Base-by-base conservation (phyloP, 2,797 vertebrate genomes). In the Channallabes apus region DNA sequence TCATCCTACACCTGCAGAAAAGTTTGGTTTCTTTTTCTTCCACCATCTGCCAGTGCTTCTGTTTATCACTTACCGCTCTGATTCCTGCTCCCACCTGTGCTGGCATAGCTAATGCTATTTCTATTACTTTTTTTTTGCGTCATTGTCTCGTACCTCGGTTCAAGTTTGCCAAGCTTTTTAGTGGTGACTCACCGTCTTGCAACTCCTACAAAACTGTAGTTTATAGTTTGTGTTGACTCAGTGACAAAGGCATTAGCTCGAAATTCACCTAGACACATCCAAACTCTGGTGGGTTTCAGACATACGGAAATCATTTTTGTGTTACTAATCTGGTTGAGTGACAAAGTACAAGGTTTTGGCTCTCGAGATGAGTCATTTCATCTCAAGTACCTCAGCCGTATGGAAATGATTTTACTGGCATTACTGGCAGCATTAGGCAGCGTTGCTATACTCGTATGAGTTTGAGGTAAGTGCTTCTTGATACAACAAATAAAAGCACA, bases 141-240 rank as follows among this genome's bases (percentile, higher is more conserved):
- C 54, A 80, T 64, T 62, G 67, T 64, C 62, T 77, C 17, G 17
- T 75, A 41, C 71, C 69, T 68, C 79, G 41, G n/a, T 76, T 80
- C n/a, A 27, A 35, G 46, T 75, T n/a, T 54, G 68, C 68, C 6
- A 71, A 86, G 61, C 7, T 5, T 79, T 78, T 38, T 68, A 18
- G 24, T 24, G 20, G 32, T 69, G 71, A 84, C 61, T 85, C 35
- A 29, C 46, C 2, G 79, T 80, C 77, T 83, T 73, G 71, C 59
- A 77, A 77, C 75, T 73, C 79, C 58, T 61, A 76, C 69, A 68
- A 82, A 82, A 78, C 58, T 82, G 65, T 46, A 85, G 59, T 80
- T 64, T 80, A 80, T 80, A 80, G 77, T 65, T 75, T 65, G 61
- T 59, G 73, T 84, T 84, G 58, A 85, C 51, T 78, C n/a, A 67